phyloP scores from a whole-genome alignment of 2,888 invertebrate species.

The Drosophila aldrichi region DNA sequence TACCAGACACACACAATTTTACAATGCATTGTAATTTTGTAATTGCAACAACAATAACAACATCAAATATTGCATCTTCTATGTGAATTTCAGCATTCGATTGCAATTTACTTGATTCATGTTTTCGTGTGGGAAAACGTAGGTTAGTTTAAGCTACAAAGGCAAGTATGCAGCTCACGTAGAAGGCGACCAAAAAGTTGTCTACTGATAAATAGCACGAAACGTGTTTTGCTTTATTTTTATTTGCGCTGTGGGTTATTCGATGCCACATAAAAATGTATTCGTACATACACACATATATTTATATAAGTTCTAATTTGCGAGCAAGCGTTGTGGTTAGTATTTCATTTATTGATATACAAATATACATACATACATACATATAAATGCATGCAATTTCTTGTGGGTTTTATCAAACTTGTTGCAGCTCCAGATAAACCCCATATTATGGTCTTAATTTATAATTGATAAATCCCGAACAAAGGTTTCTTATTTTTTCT shows the following conservation, averaged over 20 bases:
- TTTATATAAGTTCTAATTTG: conserved; percentile 1
- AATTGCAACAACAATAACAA: conserved; percentile 59
- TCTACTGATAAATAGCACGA: conserved; percentile 4
- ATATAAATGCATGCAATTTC: background rate
- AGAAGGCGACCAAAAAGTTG: conserved; percentile 2
- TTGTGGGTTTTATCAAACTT: conserved; percentile 2
- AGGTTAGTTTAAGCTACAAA: conserved; percentile 12
- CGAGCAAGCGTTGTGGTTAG: background rate
- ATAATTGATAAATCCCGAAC: conserved; percentile 18
- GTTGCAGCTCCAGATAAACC: conserved; percentile 5
- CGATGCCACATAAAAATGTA: background rate
- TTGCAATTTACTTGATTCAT: conserved; percentile 46
- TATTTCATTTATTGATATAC: background rate
- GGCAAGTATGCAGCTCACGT: conserved; percentile 22
- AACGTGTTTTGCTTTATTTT: conserved; percentile 14
- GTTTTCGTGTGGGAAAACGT: conserved; percentile 57
- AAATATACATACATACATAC: background rate
- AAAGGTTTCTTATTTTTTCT: background rate
- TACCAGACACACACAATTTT: conserved; percentile 55
- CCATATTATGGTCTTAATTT: background rate
- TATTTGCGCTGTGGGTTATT: conserved; percentile 4
- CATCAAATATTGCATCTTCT: conserved; percentile 53
- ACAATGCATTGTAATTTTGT: conserved; percentile 75
- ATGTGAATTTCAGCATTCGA: conserved; percentile 32
- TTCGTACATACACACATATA: background rate